A percentile compares a stretch with the other conserved stretches of the same genome.
Evolutionary conservation across 2,113 vertebrate genomes (phyloP).

Genomic region (Podarcis muralis): DNA sequence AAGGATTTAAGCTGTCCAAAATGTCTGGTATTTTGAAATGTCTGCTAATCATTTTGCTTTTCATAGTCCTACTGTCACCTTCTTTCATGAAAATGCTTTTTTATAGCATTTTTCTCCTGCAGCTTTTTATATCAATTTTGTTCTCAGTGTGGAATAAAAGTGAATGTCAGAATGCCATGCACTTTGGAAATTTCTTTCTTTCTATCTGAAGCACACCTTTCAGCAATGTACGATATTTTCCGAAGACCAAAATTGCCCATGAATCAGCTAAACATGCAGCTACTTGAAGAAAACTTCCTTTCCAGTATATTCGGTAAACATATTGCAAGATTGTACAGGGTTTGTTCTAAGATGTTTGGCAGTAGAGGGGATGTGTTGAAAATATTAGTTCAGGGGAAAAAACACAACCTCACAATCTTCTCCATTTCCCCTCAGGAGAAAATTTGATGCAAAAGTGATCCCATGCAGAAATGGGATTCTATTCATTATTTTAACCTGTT

Average conservation of each 20-base stretch:
- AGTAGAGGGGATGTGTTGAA: background rate
- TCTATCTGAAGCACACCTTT: background rate
- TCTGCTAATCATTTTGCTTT: slow-evolving; percentile 43
- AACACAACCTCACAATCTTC: background rate
- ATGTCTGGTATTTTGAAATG: slow-evolving; percentile 31
- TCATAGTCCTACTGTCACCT: background rate
- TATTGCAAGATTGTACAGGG: background rate
- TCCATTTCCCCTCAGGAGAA: background rate
- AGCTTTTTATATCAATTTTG: slow-evolving; percentile 15
- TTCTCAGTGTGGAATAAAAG: slow-evolving; percentile 13
- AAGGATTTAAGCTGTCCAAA: slow-evolving; percentile 40
- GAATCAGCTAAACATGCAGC: slow-evolving; percentile 3
- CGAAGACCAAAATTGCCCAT: background rate
- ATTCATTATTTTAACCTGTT: background rate
- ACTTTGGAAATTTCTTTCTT: background rate
- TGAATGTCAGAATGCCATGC: background rate
- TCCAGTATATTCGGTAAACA: slow-evolving; percentile 1
- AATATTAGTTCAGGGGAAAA: background rate
- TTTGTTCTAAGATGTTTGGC: background rate
- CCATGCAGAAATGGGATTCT: background rate
- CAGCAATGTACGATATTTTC: background rate
- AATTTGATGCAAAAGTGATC: background rate
- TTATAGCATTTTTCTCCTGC: slow-evolving; percentile 8
- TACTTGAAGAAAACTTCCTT: background rate
- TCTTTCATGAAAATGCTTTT: slow-evolving; percentile 18